phyloP scores from a whole-genome alignment of 2,113 vertebrate species.

The Colius striatus region DNA sequence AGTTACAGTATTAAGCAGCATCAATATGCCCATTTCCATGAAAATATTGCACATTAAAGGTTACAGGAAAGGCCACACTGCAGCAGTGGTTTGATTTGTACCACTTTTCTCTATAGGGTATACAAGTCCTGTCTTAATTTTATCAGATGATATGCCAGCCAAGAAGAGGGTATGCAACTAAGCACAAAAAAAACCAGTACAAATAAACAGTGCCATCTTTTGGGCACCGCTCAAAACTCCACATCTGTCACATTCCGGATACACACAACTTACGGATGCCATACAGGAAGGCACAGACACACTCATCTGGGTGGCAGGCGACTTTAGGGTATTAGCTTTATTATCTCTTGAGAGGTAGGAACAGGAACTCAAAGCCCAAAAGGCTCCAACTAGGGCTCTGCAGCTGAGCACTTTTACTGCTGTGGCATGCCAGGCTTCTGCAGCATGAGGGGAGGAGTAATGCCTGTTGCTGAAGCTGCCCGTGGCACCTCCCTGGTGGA shows the following conservation, averaged over 20 bases:
- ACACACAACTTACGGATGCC: not conserved
- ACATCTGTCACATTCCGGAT: not conserved
- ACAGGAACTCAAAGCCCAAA: not conserved
- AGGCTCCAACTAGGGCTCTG: not conserved
- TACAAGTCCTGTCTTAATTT: conserved; percentile 42
- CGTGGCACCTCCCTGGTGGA: not conserved
- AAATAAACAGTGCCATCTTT: conserved; percentile 84
- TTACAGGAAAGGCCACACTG: conserved; percentile 26
- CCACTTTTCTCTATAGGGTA: not conserved
- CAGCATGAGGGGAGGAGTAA: not conserved
- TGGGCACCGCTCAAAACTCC: conserved; percentile 69
- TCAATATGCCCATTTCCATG: conserved; percentile 20
- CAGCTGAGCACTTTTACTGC: not conserved
- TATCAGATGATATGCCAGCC: conserved; percentile 37
- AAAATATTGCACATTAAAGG: conserved; percentile 27
- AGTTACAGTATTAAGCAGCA: conserved; percentile 24
- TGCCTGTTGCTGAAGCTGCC: not conserved
- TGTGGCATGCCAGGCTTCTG: not conserved
- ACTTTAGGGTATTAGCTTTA: not conserved
- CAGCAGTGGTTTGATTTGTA: conserved; percentile 59
- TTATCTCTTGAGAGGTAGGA: not conserved
- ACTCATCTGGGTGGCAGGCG: not conserved
- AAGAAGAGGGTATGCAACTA: conserved; percentile 43
- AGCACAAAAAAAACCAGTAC: conserved; percentile 41
- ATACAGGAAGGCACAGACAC: not conserved